Evolutionary conservation across 2,113 vertebrate species (phyloP).

Genomic region (Percopsis transmontana): DNA sequence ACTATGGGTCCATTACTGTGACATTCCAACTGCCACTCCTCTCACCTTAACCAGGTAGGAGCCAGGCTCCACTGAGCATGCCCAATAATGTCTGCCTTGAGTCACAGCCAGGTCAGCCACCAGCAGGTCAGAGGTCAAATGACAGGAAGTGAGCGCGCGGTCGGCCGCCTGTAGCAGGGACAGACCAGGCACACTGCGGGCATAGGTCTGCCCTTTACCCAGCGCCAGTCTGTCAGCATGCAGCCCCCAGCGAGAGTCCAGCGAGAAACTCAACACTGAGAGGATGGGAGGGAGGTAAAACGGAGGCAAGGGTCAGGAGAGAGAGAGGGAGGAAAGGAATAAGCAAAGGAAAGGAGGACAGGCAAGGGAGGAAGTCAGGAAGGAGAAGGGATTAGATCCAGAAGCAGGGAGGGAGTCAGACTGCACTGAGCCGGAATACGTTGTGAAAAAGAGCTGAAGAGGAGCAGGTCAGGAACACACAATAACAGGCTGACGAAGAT

Average conservation of each 20-base stretch:
- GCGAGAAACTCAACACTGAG: conserved; percentile 91
- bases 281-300: neutral
- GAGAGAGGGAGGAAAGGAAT: neutral
- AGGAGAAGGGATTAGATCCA: conserved; percentile 19
- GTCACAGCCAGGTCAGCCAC: conserved; percentile 86
- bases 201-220: conserved; percentile 91
- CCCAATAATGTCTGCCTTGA: conserved; percentile 96
- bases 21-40: neutral
- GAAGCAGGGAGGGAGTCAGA: conserved; percentile 18
- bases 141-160: conserved; percentile 90
- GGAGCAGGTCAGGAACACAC: neutral
- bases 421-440: conserved; percentile 13
- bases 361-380: conserved; percentile 8
- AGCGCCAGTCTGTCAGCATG: conserved; percentile 90
- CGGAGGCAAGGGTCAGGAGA: conserved; percentile 1
- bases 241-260: conserved; percentile 92
- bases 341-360: neutral
- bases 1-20: neutral
- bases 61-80: conserved; percentile 92
- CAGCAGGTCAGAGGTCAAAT: conserved; percentile 91
- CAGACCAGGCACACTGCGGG: conserved; percentile 90
- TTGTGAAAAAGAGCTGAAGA: conserved; percentile 4
- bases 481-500: conserved; percentile 9
- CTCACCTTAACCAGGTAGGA: conserved; percentile 92
- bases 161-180: conserved; percentile 84